Percentiles rank a stretch among this genome's conserved stretches.
Evolutionary conservation across 2,113 vertebrate species (phyloP).

Genomic region (Equus przewalskii): DNA sequence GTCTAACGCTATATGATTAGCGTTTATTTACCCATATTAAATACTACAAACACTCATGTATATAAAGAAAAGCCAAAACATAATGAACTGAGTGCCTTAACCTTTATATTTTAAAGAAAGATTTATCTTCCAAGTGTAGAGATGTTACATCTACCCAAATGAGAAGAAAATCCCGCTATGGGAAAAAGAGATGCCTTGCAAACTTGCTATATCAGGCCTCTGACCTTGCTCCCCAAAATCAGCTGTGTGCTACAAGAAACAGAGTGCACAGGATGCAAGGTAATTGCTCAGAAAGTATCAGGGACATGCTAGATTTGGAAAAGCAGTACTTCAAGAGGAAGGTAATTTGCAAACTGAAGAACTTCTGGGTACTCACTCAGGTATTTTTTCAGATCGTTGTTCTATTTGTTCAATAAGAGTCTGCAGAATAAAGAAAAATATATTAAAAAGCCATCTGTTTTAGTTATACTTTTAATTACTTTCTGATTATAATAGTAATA

Average conservation of each 20-base stretch:
- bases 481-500: constrained; percentile 28
- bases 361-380: constrained; percentile 93
- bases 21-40: constrained; percentile 40
- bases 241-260: background rate
- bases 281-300: background rate
- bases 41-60: constrained; percentile 1
- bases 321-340: background rate
- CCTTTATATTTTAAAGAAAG: background rate
- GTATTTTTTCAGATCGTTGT: constrained; percentile 95
- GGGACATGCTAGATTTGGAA: background rate
- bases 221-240: background rate
- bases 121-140: background rate
- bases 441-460: background rate
- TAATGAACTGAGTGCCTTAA: background rate
- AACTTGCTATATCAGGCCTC: background rate
- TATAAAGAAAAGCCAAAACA: background rate
- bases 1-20: background rate
- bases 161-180: background rate
- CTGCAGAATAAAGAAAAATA: constrained; percentile 85
- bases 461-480: constrained; percentile 1
- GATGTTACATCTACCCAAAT: background rate
- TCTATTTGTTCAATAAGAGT: constrained; percentile 98
- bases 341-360: constrained; percentile 42
- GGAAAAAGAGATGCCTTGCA: background rate
- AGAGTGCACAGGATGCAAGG: background rate